Conservation (phyloP, 2,888 invertebrate genomes). For the Ceratothoa steindachneri region DNA sequence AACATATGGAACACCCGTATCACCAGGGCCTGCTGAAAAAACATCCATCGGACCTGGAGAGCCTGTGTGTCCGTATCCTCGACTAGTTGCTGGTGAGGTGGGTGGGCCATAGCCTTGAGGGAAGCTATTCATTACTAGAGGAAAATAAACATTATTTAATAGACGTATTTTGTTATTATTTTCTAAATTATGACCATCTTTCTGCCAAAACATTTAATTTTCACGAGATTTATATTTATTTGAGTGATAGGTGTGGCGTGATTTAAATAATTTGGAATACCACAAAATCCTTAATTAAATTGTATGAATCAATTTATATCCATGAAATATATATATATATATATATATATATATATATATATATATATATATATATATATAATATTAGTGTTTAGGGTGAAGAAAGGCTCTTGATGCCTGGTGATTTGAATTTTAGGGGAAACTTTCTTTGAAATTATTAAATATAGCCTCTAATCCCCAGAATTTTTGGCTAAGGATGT, state of each 20-base stretch:
- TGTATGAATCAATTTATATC: slow-evolving; percentile 26
- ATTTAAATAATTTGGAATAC: no score
- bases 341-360: slow-evolving; percentile 26
- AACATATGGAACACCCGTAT: slow-evolving; percentile 68
- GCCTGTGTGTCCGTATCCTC: slow-evolving; percentile 77
- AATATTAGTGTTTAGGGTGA: no score
- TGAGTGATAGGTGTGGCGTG: no score
- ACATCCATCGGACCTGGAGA: slow-evolving; percentile 91
- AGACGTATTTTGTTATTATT: no score
- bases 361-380: slow-evolving; percentile 23
- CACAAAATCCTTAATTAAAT: no score
- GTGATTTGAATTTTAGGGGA: no score
- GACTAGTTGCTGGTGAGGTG: slow-evolving; percentile 55
- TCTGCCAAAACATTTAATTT: no score
- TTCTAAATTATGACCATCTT: no score
- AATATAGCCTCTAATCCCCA: no score
- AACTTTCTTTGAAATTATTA: no score
- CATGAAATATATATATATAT: slow-evolving; percentile 25
- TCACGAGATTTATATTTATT: neutral
- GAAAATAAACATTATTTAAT: slow-evolving; percentile 11
- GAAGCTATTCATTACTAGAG: slow-evolving; percentile 93
- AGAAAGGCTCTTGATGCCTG: no score
- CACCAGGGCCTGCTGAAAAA: slow-evolving; percentile 70
- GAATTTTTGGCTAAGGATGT: no score
- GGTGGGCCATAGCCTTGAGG: slow-evolving; percentile 56